Base-by-base conservation (phyloP, 2,113 vertebrate genomes). In the Chaetodon trifascialis region DNA sequence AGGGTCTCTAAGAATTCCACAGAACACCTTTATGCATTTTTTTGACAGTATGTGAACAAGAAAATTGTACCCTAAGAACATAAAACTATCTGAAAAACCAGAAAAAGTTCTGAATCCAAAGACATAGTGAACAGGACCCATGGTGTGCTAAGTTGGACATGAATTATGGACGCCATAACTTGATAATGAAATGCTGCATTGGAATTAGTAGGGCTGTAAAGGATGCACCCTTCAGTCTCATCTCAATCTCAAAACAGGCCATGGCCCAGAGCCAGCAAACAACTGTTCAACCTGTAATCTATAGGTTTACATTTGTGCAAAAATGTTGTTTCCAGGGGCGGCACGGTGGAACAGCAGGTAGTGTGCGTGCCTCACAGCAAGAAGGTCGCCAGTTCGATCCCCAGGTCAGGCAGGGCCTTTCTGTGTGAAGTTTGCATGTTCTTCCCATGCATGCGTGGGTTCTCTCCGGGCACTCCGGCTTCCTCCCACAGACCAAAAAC, bases 251-350 rank as follows among this genome's bases (percentile, higher is more conserved):
- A 4, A 49, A 25, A 73, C 11, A 65, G 74, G 49, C 77, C 42
- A 44, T 75, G 51, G 11, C 58, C 14, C 19, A 11, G 30, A 56
- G 62, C 58, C 59, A 63, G 63, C 3, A 59, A 85, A 83, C 58
- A 76, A 79, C 80, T 87, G 42, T 59, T 66, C n/a, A 38, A 7
- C 0, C 0, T 59, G 19, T 68, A 69, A 51, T 70, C 76, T 76
- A 34, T 8, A 67, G 6, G 19, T 78, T 88, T 73, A 59, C 38
- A 25, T 67, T 64, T 52, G 74, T 0, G 15, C 40, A 74, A 71
- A 76, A 38, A 40, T 51, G 49, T 42, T 4, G 30, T n/a, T 79
- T 54, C 74, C 80, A 80, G 54, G n/a, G n/a, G n/a, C n/a, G n/a
- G n/a, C n/a, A n/a, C n/a, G n/a, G n/a, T n/a, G n/a, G n/a, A n/a